Conservation (phyloP, 2,888 invertebrate species). For the Helobdella robusta region DNA sequence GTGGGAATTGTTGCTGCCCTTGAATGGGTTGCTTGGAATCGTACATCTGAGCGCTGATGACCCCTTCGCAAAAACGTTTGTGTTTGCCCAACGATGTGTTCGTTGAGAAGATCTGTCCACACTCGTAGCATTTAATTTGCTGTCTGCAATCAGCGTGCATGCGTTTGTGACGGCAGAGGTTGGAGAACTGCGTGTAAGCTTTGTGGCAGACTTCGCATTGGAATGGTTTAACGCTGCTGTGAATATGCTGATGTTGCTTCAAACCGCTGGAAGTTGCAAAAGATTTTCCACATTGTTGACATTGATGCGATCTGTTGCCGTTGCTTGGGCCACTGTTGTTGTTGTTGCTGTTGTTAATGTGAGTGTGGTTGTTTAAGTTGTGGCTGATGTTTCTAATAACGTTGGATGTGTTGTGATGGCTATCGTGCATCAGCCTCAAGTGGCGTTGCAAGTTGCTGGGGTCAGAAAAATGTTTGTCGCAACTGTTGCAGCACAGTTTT, state of each 20-base stretch:
- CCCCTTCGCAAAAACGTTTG: slow-evolving; percentile 85
- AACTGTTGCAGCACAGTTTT: neutral
- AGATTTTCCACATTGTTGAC: slow-evolving; percentile 92
- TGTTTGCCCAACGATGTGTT: slow-evolving; percentile 86
- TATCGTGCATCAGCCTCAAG: slow-evolving; percentile 88
- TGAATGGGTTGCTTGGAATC: no score
- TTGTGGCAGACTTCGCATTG: slow-evolving; percentile 73
- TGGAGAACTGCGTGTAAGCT: slow-evolving; percentile 95
- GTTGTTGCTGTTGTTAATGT: no score
- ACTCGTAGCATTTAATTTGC: slow-evolving; percentile 83
- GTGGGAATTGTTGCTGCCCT: no score
- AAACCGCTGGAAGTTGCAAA: slow-evolving; percentile 94
- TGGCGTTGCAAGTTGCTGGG: slow-evolving; percentile 91
- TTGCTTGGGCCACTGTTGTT: no score
- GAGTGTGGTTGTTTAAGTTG: no score
- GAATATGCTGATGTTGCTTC: slow-evolving; percentile 97
- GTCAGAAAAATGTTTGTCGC: slow-evolving; percentile 65
- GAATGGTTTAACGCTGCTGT: slow-evolving; percentile 94
- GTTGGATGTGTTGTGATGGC: no score
- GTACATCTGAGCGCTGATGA: no score
- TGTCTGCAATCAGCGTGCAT: slow-evolving; percentile 94
- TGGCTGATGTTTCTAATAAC: no score
- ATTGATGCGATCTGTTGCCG: slow-evolving; percentile 72
- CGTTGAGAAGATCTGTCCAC: slow-evolving; percentile 82
- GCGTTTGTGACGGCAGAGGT: slow-evolving; percentile 95